These are phyloP conservation scores for Ochlodes sylvanus DNA, from an alignment of 2,888 invertebrate species.

Conservation along the genomic window DNA sequence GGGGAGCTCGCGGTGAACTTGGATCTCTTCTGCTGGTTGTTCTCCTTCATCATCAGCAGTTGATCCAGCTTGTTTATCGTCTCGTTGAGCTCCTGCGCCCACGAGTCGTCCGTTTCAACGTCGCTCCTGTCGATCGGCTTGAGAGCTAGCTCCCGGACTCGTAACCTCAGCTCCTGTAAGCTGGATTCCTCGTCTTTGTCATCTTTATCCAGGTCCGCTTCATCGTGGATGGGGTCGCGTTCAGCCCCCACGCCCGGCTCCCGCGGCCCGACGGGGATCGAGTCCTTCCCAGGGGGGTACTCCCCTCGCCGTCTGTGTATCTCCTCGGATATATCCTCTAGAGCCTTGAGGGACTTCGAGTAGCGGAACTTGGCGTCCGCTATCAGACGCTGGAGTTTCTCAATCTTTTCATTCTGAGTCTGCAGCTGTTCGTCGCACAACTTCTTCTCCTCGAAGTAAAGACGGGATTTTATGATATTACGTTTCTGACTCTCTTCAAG, in stretches of 20 bases:
- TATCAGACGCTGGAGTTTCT: slow-evolving; percentile 92
- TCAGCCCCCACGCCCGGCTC: slow-evolving; percentile 93
- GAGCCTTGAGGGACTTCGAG: slow-evolving; percentile 91
- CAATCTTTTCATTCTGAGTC: slow-evolving; percentile 93
- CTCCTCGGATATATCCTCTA: slow-evolving; percentile 96
- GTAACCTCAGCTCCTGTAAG: slow-evolving; percentile 87
- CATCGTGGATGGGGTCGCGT: slow-evolving; percentile 78
- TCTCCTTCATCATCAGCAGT: slow-evolving; percentile 88
- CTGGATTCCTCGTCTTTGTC: slow-evolving; percentile 83
- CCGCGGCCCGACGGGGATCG: slow-evolving; percentile 79
- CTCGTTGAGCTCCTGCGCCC: slow-evolving; percentile 91
- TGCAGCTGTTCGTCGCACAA: slow-evolving; percentile 93
- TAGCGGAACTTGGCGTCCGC: slow-evolving; percentile 92
- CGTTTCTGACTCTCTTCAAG: slow-evolving; percentile 93
- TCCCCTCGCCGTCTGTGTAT: slow-evolving; percentile 90
- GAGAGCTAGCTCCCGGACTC: slow-evolving; percentile 89
- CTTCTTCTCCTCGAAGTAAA: slow-evolving; percentile 96
- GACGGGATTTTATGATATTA: slow-evolving; percentile 93
- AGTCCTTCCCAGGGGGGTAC: slow-evolving; percentile 75
- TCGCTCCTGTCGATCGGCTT: slow-evolving; percentile 91
- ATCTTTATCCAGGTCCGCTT: slow-evolving; percentile 54
- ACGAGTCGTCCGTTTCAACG: slow-evolving; percentile 88
- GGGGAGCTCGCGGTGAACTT: slow-evolving; percentile 73
- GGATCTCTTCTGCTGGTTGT: slow-evolving; percentile 82
- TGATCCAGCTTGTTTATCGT: slow-evolving; percentile 92